Evolutionary conservation across 2,113 vertebrate genomes (phyloP).

Genomic region (Catharus bicknelli): DNA sequence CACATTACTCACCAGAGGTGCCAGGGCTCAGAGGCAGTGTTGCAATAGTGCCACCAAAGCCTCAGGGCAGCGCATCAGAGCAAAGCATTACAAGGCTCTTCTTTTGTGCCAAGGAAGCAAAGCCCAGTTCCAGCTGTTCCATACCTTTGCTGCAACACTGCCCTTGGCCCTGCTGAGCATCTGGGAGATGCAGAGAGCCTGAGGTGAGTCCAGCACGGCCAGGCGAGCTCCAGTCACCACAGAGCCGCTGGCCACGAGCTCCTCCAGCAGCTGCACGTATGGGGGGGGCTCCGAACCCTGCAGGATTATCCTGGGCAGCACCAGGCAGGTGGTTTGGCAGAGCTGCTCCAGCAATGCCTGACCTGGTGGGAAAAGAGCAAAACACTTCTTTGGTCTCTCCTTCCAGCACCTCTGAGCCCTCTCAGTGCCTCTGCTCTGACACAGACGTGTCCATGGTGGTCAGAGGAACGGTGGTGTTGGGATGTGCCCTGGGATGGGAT

Average conservation of each 20-base stretch:
- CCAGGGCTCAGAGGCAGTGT: neutral
- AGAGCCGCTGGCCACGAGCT: conserved; percentile 63
- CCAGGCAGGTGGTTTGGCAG: conserved; percentile 75
- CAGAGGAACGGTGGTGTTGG: fast-evolving
- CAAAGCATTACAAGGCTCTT: neutral
- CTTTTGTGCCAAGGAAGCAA: neutral
- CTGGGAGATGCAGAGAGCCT: conserved; percentile 45
- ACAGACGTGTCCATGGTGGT: fast-evolving
- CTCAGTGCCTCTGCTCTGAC: neutral
- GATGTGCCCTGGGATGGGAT: no score
- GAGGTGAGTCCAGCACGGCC: conserved; percentile 36
- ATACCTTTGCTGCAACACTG: conserved; percentile 27
- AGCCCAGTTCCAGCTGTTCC: neutral
- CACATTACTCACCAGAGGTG: neutral
- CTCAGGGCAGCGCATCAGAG: neutral
- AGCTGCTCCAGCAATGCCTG: neutral
- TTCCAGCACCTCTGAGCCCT: neutral
- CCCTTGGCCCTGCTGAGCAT: conserved; percentile 5
- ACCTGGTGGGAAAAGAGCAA: neutral
- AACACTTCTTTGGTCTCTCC: neutral
- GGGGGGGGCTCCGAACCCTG: conserved; percentile 20
- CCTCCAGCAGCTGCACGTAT: conserved; percentile 59
- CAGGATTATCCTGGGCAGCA: conserved; percentile 59
- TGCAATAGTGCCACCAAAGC: neutral
- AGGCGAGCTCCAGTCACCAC: conserved; percentile 70